Evolutionary conservation across 2,113 vertebrate genomes (phyloP).

Genomic region (Nycticryphes semicollaris): DNA sequence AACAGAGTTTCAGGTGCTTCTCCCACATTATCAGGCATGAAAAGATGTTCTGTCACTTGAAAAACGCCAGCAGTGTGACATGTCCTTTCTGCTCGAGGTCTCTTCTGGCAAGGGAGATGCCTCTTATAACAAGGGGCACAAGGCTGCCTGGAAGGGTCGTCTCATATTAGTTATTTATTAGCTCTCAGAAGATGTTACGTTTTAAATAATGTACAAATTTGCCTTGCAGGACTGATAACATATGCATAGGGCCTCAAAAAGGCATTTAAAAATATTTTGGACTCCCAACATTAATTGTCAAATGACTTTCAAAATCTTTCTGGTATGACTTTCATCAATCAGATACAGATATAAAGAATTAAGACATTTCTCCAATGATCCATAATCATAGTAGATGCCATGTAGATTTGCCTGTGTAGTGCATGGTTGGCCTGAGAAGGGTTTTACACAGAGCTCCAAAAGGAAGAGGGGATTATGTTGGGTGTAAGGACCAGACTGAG

Average conservation of each 20-base stretch:
- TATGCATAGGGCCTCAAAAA: not conserved
- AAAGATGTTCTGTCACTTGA: not conserved
- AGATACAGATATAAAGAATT: not conserved
- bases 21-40: not conserved
- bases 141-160: not conserved
- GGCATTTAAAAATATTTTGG: not conserved
- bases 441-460: not conserved
- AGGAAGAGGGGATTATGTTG: not conserved
- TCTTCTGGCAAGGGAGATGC: not conserved
- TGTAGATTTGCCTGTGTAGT: not conserved
- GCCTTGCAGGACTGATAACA: not conserved
- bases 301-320: not conserved
- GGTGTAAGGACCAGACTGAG: not conserved
- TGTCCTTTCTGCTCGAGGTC: not conserved
- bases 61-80: not conserved
- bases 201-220: not conserved
- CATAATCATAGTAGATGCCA: too few species aligned
- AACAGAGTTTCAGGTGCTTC: not conserved
- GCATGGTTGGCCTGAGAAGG: not conserved
- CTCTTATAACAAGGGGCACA: not conserved
- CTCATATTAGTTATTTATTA: not conserved
- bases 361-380: not conserved
- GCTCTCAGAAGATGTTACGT: not conserved
- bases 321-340: fast-evolving
- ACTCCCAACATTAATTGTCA: not conserved